Conservation (phyloP, 2,113 vertebrate genomes). For the Microcebus murinus region DNA sequence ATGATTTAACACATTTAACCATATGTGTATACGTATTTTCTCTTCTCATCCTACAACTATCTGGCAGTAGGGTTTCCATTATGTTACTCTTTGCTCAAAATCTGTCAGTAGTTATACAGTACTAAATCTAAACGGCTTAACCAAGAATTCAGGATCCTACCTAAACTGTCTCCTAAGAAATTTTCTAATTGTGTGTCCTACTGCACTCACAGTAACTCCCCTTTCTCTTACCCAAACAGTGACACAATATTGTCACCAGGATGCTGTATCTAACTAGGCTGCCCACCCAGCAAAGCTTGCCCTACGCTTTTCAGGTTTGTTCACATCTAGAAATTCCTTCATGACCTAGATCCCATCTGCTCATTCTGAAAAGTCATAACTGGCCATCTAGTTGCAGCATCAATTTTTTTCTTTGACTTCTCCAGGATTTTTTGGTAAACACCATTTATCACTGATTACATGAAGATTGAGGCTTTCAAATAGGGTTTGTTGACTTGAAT, state of each 20-base stretch:
- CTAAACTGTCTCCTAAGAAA: background rate
- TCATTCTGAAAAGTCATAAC: background rate
- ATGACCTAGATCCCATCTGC: background rate
- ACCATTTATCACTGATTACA: background rate
- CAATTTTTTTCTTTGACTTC: background rate
- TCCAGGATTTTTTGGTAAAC: background rate
- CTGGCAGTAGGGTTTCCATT: conserved; percentile 19
- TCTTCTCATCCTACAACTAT: background rate
- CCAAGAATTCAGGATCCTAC: background rate
- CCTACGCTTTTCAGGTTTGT: background rate
- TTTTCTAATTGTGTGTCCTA: background rate
- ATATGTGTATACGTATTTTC: background rate
- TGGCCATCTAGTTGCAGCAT: background rate
- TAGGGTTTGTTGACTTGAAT: background rate
- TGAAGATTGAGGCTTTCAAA: background rate
- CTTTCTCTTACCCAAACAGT: background rate
- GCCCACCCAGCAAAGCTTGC: background rate
- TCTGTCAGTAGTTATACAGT: background rate
- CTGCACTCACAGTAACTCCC: background rate
- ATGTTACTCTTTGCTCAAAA: conserved; percentile 27
- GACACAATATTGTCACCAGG: background rate
- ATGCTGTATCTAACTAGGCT: background rate
- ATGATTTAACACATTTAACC: conserved; percentile 41
- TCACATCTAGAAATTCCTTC: background rate
- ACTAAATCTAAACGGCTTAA: conserved; percentile 35